These are phyloP conservation scores for Tursiops truncatus DNA, from an alignment of 2,113 vertebrate species.

Conservation along the genomic window DNA sequence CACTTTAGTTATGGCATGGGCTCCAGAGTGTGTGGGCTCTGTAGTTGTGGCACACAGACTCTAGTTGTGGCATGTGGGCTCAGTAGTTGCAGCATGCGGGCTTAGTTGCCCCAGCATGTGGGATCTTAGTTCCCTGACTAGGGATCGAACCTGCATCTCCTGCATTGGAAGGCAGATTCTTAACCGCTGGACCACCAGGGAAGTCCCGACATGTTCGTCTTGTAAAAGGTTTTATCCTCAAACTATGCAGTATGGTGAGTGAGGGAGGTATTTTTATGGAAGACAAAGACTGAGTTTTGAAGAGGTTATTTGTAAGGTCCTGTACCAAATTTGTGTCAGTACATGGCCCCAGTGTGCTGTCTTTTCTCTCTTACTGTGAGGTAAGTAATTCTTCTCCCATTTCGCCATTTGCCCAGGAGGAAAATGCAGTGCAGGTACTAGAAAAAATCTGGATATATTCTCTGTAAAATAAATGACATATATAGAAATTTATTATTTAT, in stretches of 20 bases:
- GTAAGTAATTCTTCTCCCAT: neutral
- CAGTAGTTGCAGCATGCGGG: too few relatives aligned
- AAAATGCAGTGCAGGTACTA: neutral
- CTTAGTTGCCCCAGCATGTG: too few relatives aligned
- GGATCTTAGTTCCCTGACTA: too few relatives aligned
- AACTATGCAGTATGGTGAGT: neutral
- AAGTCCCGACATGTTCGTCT: neutral
- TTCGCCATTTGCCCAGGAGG: neutral
- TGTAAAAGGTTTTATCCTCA: neutral
- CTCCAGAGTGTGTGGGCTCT: too few relatives aligned
- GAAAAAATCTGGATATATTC: neutral
- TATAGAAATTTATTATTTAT: neutral
- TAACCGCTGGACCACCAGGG: too few relatives aligned
- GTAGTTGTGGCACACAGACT: too few relatives aligned
- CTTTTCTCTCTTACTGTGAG: neutral
- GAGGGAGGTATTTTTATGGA: neutral
- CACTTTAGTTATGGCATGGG: too few relatives aligned
- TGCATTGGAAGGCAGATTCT: too few relatives aligned
- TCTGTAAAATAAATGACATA: neutral
- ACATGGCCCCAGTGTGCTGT: neutral
- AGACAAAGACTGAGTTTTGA: neutral
- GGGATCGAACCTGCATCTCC: too few relatives aligned
- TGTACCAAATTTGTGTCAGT: neutral
- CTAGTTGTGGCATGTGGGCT: too few relatives aligned
- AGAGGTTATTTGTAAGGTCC: neutral